phyloP scores from a whole-genome alignment of 1,140 invertebrate species.

The Telenomus remus region DNA sequence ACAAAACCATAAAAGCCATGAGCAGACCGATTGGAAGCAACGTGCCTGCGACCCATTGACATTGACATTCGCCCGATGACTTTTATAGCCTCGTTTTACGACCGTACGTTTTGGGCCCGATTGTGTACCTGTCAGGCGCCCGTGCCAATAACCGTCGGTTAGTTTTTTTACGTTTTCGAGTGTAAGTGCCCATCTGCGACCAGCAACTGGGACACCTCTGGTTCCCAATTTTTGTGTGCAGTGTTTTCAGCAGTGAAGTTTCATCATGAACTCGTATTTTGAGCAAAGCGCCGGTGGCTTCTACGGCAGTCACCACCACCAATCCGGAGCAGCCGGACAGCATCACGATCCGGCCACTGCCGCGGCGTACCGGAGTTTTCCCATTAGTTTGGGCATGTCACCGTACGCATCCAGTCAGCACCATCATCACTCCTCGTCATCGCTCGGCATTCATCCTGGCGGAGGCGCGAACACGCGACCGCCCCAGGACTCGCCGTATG shows the following conservation, averaged over 20 bases:
- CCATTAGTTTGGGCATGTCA: conserved; percentile 88
- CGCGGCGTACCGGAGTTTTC: conserved; percentile 86
- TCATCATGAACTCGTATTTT: conserved; percentile 94
- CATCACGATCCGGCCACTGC: conserved; percentile 80
- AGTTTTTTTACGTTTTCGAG: too few relatives aligned
- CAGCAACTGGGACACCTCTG: too few relatives aligned
- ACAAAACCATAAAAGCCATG: conserved; percentile 70
- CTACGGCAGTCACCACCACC: conserved; percentile 91
- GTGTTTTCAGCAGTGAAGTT: conserved; percentile 23
- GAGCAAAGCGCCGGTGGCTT: conserved; percentile 89
- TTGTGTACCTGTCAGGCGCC: conserved; percentile 48
- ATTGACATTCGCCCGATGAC: conserved; percentile 69
- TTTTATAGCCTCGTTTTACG: conserved; percentile 66
- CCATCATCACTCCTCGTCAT: conserved; percentile 84
- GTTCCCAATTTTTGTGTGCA: conserved; percentile 26
- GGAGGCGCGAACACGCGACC: conserved; percentile 84
- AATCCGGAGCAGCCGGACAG: conserved; percentile 82
- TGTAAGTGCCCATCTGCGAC: too few relatives aligned
- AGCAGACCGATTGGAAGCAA: conserved; percentile 60
- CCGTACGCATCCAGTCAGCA: conserved; percentile 85
- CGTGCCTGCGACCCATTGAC: conserved; percentile 67
- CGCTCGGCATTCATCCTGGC: conserved; percentile 72
- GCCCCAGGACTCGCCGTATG: conserved; percentile 91
- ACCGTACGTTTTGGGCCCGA: conserved; percentile 47
- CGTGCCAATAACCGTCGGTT: conserved; percentile 41